Evolutionary conservation across 2,888 invertebrate genomes (phyloP), one percentile per base, ranked within the genome.

Genomic region (Piscicola geometra): DNA sequence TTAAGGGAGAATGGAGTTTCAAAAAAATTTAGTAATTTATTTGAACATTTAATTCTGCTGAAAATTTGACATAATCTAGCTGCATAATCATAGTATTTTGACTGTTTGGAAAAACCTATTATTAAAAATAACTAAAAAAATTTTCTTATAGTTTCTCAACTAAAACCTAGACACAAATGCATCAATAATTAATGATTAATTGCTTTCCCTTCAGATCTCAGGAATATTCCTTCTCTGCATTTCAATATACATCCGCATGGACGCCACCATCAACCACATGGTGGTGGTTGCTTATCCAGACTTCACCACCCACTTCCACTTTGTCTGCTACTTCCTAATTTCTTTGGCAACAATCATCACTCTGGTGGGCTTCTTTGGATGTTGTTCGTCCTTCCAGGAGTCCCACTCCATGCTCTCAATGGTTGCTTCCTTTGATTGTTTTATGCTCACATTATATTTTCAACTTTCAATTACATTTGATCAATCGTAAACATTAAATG

Each of bases 281-380:
- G 87, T 91, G 72, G 88, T 91, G 85, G 88, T 90, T 47, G 80
- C 77, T 35, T 74, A 71, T 33, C 72, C 70, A 41, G 90, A 90
- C 81, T 88, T 89, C 81, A 86, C 88, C 78, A 86, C 86, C 71
- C 88, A 88, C 81, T 90, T 89, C 82, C 88, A 89, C 82, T 89
- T 89, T 74, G 90, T 90, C 18, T 87, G 90, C 25, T 90, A 90
- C 82, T 88, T 92, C 75, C 87, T 92, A 76, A 86, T 92, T 77
- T 88, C 88, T 47, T 89, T 90, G 75, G 92, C 92, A 15, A 86
- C 89, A 41, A 85, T 91, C 71, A 89, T 92, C 85, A 88, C 91
- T 41, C 83, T 91, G 56, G 89, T 91, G 32, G 90, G 91, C n/a
- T 90, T 91, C 83, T 87, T 92, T 71, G 93, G 92, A 76, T 92